Percentiles rank a stretch among this genome's conserved stretches.
phyloP scores from a whole-genome alignment of 2,888 invertebrate species.

The Acrocyrtus sp. region DNA sequence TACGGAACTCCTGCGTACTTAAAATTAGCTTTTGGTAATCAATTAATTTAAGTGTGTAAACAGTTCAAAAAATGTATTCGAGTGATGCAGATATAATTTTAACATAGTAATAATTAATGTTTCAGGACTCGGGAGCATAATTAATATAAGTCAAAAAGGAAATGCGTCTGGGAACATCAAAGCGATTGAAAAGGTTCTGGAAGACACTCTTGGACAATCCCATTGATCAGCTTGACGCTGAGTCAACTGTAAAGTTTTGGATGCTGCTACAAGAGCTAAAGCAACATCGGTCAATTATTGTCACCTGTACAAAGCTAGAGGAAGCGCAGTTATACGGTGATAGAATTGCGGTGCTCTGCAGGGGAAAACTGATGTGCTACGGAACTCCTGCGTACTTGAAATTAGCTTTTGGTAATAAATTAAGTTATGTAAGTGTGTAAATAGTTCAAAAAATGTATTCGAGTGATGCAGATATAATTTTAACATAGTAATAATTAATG shows the following conservation, averaged over 20 bases:
- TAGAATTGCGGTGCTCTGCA: slow-evolving; percentile 40
- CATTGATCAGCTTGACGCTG: slow-evolving; percentile 43
- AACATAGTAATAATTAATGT: neutral
- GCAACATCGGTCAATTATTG: slow-evolving; percentile 35
- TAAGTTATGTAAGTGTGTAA: too few species aligned
- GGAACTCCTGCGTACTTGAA: slow-evolving; percentile 35
- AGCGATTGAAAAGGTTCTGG: slow-evolving; percentile 4
- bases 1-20: slow-evolving; percentile 40
- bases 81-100: too few species aligned
- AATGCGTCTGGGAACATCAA: neutral
- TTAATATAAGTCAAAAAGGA: slow-evolving; percentile 12
- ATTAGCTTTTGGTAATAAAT: slow-evolving; percentile 31
- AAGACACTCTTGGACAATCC: slow-evolving; percentile 48
- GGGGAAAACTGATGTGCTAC: slow-evolving; percentile 49
- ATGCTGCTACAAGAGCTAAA: slow-evolving; percentile 45
- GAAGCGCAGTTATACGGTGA: slow-evolving; percentile 46
- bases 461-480: too few species aligned
- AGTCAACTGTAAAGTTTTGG: slow-evolving; percentile 48
- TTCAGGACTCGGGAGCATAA: slow-evolving; percentile 12
- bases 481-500: neutral
- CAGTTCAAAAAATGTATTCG: too few species aligned
- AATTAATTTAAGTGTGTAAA: too few species aligned
- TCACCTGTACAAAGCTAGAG: slow-evolving; percentile 44
- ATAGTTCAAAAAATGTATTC: too few species aligned
- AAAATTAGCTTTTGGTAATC: slow-evolving; percentile 32